Conservation (phyloP, 1,140 invertebrate species). For the Tigriopus japonicus region DNA sequence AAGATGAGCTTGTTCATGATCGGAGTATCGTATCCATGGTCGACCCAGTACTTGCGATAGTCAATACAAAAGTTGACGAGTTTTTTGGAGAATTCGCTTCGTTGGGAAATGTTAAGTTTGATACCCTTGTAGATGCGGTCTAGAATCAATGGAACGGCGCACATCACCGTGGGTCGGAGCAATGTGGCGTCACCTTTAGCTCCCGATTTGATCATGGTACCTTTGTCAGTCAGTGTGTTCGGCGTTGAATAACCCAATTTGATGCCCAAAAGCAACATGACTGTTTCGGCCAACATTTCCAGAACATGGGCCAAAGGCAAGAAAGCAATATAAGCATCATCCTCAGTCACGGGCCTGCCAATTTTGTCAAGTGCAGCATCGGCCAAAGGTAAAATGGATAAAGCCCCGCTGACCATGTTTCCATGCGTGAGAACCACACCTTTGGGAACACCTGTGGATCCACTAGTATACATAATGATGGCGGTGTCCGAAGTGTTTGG, state of each 20-base stretch:
- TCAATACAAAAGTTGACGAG: constrained; percentile 78
- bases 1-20: constrained; percentile 56
- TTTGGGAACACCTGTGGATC: constrained; percentile 30
- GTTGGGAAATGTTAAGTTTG: constrained; percentile 65
- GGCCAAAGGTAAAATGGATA: constrained; percentile 66
- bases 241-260: constrained; percentile 38
- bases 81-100: constrained; percentile 46
- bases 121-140: constrained; percentile 75
- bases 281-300: constrained; percentile 34
- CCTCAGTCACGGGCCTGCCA: constrained; percentile 26
- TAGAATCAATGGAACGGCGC: constrained; percentile 30
- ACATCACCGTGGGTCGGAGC: constrained; percentile 36
- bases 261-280: constrained; percentile 25
- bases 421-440: constrained; percentile 20
- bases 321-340: constrained; percentile 33
- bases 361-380: constrained; percentile 43
- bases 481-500: constrained; percentile 25
- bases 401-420: constrained; percentile 71
- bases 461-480: constrained; percentile 33
- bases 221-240: constrained; percentile 34
- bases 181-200: constrained; percentile 34
- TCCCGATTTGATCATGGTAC: constrained; percentile 32
- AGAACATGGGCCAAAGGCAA: constrained; percentile 41
- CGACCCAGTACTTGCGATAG: constrained; percentile 69
- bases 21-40: constrained; percentile 61